Evolutionary conservation across 2,113 vertebrate species (phyloP), one percentile per base, ranked within the genome.

Genomic region (Pristiophorus japonicus): DNA sequence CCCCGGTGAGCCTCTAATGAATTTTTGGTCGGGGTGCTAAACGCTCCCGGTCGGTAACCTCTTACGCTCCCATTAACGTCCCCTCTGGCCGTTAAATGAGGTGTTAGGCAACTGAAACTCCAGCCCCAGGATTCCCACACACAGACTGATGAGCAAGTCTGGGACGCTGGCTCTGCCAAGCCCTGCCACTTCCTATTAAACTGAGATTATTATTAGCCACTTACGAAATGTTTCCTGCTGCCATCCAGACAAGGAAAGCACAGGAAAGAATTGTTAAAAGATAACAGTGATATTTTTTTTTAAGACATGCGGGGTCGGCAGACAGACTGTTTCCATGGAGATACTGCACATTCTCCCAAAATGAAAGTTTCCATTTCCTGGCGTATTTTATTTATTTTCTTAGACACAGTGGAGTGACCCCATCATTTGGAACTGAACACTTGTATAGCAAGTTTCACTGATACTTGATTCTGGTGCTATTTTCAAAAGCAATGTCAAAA

Each of bases 61-160:
- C n/a, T n/a, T n/a, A n/a, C n/a, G n/a, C n/a, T n/a, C n/a, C n/a
- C n/a, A n/a, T n/a, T n/a, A n/a, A n/a, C n/a, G n/a, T n/a, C n/a
- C n/a, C n/a, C n/a, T n/a, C n/a, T n/a, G n/a, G n/a, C n/a, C n/a
- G n/a, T n/a, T n/a, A n/a, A n/a, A n/a, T n/a, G n/a, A n/a, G n/a
- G n/a, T n/a, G n/a, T n/a, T n/a, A n/a, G n/a, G n/a, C n/a, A n/a
- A n/a, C n/a, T n/a, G n/a, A n/a, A n/a, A n/a, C n/a, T n/a, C n/a
- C n/a, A n/a, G n/a, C n/a, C n/a, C n/a, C n/a, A n/a, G 96, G 95
- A 96, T 98, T 97, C 97, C 97, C 97, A 97, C 97, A 97, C 96
- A 96, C 96, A 96, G 96, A 96, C 95, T 96, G 96, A 96, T 96
- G 95, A 96, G 96, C 95, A 97, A 96, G 91, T 96, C 65, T 95